These are phyloP conservation scores for Silurus asotus DNA, from an alignment of 2,113 vertebrate genomes.

Conservation along the genomic window DNA sequence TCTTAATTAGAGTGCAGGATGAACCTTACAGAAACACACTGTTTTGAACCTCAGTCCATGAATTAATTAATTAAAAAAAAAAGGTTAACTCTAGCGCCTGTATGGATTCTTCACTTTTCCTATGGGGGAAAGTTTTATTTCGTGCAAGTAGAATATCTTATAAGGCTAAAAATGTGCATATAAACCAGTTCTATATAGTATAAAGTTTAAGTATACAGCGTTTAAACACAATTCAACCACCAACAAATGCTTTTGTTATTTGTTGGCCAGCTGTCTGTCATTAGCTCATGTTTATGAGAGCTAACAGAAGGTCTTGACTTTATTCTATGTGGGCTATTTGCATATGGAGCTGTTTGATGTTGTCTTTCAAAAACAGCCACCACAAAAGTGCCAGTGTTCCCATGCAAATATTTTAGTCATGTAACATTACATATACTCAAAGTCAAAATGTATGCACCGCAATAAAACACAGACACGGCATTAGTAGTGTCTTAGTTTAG, in stretches of 20 bases:
- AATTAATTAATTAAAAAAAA: conserved; percentile 15
- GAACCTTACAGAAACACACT: neutral
- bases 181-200: neutral
- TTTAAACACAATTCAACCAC: neutral
- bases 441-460: neutral
- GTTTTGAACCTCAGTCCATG: neutral
- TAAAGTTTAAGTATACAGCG: neutral
- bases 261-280: neutral
- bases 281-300: neutral
- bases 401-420: conserved; percentile 3
- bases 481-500: too few relatives aligned
- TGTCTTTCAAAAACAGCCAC: neutral
- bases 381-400: too few relatives aligned
- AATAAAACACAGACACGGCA: neutral
- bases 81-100: neutral
- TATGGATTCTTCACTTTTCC: neutral
- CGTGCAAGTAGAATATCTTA: neutral
- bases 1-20: neutral
- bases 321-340: neutral
- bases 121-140: neutral
- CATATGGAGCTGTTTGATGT: conserved; percentile 13
- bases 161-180: neutral
- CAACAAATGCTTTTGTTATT: conserved; percentile 16
- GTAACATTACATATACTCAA: neutral
- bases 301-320: conserved; percentile 13